Evolutionary conservation across 2,888 invertebrate genomes (phyloP).

Genomic region (Mesorhabditis sp.): DNA sequence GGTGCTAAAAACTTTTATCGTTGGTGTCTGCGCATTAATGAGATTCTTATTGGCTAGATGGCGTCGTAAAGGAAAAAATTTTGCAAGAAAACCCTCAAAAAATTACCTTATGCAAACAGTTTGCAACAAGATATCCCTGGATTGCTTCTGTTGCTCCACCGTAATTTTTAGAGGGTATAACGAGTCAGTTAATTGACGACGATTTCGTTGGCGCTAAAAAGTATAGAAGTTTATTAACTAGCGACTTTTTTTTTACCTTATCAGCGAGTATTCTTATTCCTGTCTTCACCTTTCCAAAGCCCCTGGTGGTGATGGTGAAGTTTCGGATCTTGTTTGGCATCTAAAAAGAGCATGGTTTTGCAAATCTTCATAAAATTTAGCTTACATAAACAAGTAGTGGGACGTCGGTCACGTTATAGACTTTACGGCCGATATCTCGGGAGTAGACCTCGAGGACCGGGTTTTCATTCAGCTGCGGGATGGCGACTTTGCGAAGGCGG

Average conservation of each 20-base stretch:
- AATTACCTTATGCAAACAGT: constrained; percentile 46
- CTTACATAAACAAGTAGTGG: constrained; percentile 32
- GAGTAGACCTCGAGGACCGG: background rate
- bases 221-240: background rate
- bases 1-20: constrained; percentile 20
- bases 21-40: too few species aligned
- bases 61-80: background rate
- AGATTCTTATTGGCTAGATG: background rate
- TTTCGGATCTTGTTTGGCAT: constrained; percentile 38
- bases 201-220: constrained; percentile 14
- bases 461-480: constrained; percentile 22
- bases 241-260: constrained; percentile 27
- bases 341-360: constrained; percentile 18
- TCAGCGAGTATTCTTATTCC: constrained; percentile 42
- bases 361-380: background rate
- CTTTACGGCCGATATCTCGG: background rate
- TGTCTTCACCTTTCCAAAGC: constrained; percentile 38
- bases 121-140: constrained; percentile 33
- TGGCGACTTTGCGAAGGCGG: constrained; percentile 21
- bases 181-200: constrained; percentile 34
- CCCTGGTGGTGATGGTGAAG: constrained; percentile 32
- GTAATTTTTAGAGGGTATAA: constrained; percentile 42
- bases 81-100: background rate
- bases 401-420: constrained; percentile 25
- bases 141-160: constrained; percentile 30